phyloP scores from a whole-genome alignment of 2,888 invertebrate species.

The Oxycera nigricornis region DNA sequence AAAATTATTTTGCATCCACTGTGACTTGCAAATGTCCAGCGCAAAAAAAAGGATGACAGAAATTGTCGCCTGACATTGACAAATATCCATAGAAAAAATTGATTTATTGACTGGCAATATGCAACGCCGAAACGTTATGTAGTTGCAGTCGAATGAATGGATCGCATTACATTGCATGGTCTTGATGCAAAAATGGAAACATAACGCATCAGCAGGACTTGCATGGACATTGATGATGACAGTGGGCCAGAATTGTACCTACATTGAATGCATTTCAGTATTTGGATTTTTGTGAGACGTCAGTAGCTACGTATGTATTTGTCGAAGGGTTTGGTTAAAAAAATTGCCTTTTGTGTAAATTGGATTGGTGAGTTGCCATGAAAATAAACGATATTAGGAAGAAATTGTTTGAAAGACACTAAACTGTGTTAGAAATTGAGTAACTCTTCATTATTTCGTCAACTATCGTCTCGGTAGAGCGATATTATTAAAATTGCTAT shows the following conservation, averaged over 20 bases:
- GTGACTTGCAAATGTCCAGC: constrained; percentile 38
- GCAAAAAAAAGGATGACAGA: constrained; percentile 44
- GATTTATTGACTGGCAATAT: constrained; percentile 47
- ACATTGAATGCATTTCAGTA: constrained; percentile 25
- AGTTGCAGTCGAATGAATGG: constrained; percentile 41
- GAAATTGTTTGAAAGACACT: no score
- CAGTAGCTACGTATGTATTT: not conserved
- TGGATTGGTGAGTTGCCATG: not conserved
- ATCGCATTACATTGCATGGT: constrained; percentile 30
- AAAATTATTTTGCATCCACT: constrained; percentile 43
- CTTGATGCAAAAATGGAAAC: not conserved
- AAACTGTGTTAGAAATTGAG: no score
- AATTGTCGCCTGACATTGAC: constrained; percentile 47
- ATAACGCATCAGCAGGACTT: not conserved
- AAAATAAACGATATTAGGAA: no score
- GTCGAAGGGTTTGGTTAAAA: not conserved
- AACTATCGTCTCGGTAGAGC: no score
- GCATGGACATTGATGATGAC: constrained; percentile 38
- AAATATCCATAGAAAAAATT: constrained; percentile 46
- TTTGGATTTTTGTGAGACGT: not conserved
- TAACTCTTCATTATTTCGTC: no score
- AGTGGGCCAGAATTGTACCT: constrained; percentile 15
- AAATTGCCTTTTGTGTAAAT: not conserved
- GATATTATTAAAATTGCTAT: no score
- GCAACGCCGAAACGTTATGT: constrained; percentile 22